Evolutionary conservation across 2,113 vertebrate genomes (phyloP), one percentile per base, ranked within the genome.

Genomic region (Saguinus midas): DNA sequence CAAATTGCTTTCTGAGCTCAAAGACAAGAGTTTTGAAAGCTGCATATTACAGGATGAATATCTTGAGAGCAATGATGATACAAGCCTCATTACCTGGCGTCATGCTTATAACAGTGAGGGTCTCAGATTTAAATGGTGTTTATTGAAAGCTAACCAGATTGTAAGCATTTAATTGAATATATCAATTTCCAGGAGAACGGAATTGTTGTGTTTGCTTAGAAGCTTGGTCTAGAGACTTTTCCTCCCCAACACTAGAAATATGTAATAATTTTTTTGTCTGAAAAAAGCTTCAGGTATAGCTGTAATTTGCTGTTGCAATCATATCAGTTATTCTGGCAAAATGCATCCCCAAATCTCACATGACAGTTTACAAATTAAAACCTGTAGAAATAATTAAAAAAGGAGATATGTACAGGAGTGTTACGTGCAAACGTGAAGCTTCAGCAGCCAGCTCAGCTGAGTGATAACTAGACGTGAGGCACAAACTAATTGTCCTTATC

Each of bases 311-410:
- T 97, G 95, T 96, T 93, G 97, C 92, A 96, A 91, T 97, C 92
- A 61, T 97, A 91, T 96, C 96, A 95, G 96, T 97, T 97, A 93
- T 83, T 96, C 89, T 94, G 78, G 96, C 90, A 97, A 97, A 98
- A 97, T 94, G 95, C 92, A 97, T 80, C 85, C 86, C 82, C 82
- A 83, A 89, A 96, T 97, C 92, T 97, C 97, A 97, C 92, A 97
- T 98, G 97, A 97, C 96, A 98, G 97, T 98, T 98, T 97, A 98
- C 98, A 98, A 98, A 98, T 98, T 98, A 98, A 97, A 98, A 97
- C 95, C 96, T 97, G 98, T 96, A 98, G 96, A 98, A 98, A 98
- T 98, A 98, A 97, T 98, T 98, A 64, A 87, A 97, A 96, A 97
- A 87, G 96, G 94, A 97, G 97, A 97, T 97, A 98, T 89, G 90